Evolutionary conservation across 2,888 invertebrate genomes (phyloP), one percentile per base, ranked within the genome.

Genomic region (Rhingia rostrata): DNA sequence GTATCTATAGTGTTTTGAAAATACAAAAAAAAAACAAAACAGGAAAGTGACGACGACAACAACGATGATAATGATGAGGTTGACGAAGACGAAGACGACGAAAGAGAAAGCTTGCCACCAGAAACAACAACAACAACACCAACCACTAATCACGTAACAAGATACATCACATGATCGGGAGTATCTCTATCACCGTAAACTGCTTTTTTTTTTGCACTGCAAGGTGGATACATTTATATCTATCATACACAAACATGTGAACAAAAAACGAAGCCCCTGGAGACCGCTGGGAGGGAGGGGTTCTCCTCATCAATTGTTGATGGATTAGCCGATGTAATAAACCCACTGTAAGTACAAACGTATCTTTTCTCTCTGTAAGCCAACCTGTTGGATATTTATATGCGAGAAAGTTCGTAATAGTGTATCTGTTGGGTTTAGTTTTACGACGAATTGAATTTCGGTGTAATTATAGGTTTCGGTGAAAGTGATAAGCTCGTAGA

Each of bases 31-130:
- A 22, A 22, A 22, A 22, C n/a, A n/a, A 22, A 22, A 22, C 22
- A 22, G 1, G 22, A 22, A 51, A 70, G 45, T 37, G 60, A 60
- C 72, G 43, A 60, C 74, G 35, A 64, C 58, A 41, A 66, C 45
- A 63, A 56, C 67, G 54, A 61, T 45, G 45, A 35, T 51, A 9
- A 60, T 54, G 35, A 41, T 56, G 61, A 72, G 35, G 61, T 54
- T 53, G 61, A n/a, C 51, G 41, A 51, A 49, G 1, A 14, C 6
- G 14, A 10, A 4, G 9, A 61, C 73, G 60, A 72, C 72, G 83
- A 83, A 83, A 83, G 83, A 83, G 83, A 83, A 83, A 83, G 83
- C 47, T 30, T 32, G 22, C 60, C 39, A 63, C 67, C 22, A n/a
- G n/a, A n/a, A n/a, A 43, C 43, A 56, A 30, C 51, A 30, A 4